Base-by-base conservation (phyloP, 2,113 vertebrate genomes). In the Zosterops pallidus region DNA sequence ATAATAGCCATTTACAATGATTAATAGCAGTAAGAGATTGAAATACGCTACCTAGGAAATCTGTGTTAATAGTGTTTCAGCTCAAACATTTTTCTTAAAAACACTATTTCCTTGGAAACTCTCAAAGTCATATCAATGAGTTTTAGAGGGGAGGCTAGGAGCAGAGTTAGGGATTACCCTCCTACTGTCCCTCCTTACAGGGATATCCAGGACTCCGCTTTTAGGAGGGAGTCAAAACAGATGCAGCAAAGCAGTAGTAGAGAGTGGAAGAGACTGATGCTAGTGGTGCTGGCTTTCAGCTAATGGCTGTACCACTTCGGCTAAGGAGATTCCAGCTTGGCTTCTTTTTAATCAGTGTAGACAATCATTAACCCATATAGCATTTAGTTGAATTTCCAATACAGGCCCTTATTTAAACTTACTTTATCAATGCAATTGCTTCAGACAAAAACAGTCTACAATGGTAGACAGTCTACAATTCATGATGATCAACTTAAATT, bases 1-100 rank as follows among this genome's bases (percentile, higher is more conserved):
- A 77, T 87, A 95, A 87, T 72, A 86, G 44, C 41, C n/a, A 71
- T 75, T 97, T 92, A 41, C 23, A 81, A 57, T 85, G 57, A 88
- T 91, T 90, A 91, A 93, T 89, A 82, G 25, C 44, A 86, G 69
- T 71, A 86, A 89, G 37, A 65, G 53, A 63, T 53, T 82, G 28
- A 96, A 94, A 86, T 88, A 64, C 7, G 13, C 60, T 91, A 53
- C 87, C 56, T 75, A 59, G 78, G 46, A 93, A 83, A 68, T 76
- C 33, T 41, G 31, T 93, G 52, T 70, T 94, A 74, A 82, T 72
- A 65, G 60, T 52, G 20, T 60, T 81, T 92, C 14, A 53, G 82
- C 77, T 89, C 67, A 63, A 62, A 55, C 41, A 41, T 87, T 89
- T 49, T 83, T 92, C 60, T 82, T 83, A 49, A 85, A 77, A 67